Conservation (phyloP, 2,888 invertebrate species). For the Drosophila recens region DNA sequence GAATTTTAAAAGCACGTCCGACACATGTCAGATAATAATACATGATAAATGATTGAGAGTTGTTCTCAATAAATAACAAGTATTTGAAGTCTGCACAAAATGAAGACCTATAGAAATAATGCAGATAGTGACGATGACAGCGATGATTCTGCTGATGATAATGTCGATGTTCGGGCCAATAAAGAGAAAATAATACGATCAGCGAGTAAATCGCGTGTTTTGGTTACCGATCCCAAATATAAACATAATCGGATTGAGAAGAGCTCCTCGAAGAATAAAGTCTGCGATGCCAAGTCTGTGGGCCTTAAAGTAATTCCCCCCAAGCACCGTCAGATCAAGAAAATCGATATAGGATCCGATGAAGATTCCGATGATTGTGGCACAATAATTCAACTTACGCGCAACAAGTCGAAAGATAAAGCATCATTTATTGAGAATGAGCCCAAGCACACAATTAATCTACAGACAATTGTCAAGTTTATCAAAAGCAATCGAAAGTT, state of each 20-base stretch:
- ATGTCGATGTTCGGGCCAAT: slow-evolving; percentile 17
- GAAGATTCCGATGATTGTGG: slow-evolving; percentile 26
- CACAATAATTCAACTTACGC: slow-evolving; percentile 26
- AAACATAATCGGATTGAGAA: slow-evolving; percentile 82
- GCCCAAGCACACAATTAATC: slow-evolving; percentile 71
- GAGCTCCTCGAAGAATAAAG: slow-evolving; percentile 74
- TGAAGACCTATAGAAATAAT: slow-evolving; percentile 24
- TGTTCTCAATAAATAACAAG: slow-evolving; percentile 9
- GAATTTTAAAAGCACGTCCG: not conserved
- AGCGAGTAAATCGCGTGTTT: slow-evolving; percentile 76
- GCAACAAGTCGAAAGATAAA: slow-evolving; percentile 50
- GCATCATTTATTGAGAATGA: slow-evolving; percentile 18
- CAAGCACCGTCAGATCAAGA: slow-evolving; percentile 71
- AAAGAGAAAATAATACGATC: slow-evolving; percentile 28
- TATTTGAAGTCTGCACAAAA: slow-evolving; percentile 12
- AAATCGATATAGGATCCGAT: slow-evolving; percentile 69
- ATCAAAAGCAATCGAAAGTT: slow-evolving; percentile 80
- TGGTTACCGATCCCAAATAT: slow-evolving; percentile 83
- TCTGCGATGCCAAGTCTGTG: slow-evolving; percentile 45
- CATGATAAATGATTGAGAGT: slow-evolving; percentile 11
- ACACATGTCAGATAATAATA: slow-evolving; percentile 6
- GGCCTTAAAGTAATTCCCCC: slow-evolving; percentile 40
- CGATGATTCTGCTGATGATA: slow-evolving; percentile 18
- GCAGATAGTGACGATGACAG: slow-evolving; percentile 24
- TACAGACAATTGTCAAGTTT: slow-evolving; percentile 82